phyloP scores from a whole-genome alignment of 2,888 invertebrate species.

The Spilarctia lutea region DNA sequence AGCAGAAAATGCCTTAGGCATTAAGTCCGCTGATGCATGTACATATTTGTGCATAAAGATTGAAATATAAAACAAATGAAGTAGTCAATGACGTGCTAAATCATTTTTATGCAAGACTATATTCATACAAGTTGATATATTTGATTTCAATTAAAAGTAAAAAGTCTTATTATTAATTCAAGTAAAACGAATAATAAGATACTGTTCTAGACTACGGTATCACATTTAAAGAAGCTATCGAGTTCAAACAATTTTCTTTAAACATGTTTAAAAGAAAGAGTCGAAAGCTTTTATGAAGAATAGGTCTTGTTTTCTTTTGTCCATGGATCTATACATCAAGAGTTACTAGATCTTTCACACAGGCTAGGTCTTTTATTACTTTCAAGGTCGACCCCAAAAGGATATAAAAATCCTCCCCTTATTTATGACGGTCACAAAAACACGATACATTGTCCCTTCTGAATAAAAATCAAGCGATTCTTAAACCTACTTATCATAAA shows the following conservation, averaged over 20 bases:
- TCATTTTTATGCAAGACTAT: background rate
- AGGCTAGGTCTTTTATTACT: background rate
- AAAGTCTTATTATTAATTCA: background rate
- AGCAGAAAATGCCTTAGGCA: too few relatives aligned
- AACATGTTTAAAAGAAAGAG: background rate
- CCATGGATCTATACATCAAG: background rate
- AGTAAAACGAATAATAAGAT: background rate
- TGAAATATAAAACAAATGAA: too few relatives aligned
- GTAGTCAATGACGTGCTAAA: too few relatives aligned
- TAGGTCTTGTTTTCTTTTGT: background rate
- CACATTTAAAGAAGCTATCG: background rate
- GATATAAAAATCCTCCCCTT: background rate
- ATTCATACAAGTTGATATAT: background rate
- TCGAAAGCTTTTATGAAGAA: background rate
- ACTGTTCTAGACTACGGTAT: background rate
- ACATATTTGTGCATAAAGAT: too few relatives aligned
- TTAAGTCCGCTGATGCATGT: too few relatives aligned
- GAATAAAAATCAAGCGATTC: conserved; percentile 44
- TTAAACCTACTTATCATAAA: conserved; percentile 69
- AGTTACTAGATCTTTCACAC: background rate
- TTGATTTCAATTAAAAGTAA: background rate
- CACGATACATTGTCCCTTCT: conserved; percentile 6
- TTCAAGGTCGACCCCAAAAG: background rate
- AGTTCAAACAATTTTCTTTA: background rate
- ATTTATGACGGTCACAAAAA: background rate